Base-by-base conservation (phyloP, 2,797 vertebrate species). In the Neostethus bicornis region DNA sequence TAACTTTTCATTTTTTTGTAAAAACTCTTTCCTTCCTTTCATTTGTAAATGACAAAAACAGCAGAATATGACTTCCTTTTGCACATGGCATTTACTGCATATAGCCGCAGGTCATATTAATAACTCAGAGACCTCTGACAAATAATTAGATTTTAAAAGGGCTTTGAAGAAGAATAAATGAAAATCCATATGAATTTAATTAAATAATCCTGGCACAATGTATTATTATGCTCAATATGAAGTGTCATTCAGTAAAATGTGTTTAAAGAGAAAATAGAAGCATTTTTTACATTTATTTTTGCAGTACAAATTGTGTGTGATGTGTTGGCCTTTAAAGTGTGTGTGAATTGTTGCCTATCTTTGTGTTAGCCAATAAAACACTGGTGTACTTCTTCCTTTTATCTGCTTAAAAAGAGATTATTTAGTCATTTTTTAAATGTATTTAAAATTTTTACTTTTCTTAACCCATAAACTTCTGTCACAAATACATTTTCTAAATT, bases 101-200 rank as follows among this genome's bases (percentile, higher is more conserved):
- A 48, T 54, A 50, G 54, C 41, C 55, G 52, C 34, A 59, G 43
- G 62, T 67, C 51, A 64, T 52, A 76, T 68, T 70, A 68, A 80
- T 79, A 67, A 73, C 35, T 79, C 45, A 47, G 61, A 57, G 70
- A 74, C 74, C 73, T 58, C 9, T 37, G 61, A 34, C 5, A 34
- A 70, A 61, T 52, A 75, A 74, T 51, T 60, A 41, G 26, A 52
- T 72, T 61, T 75, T 66, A 73, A 77, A 45, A 62, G 32, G 34
- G n/a, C 32, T 32, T 43, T 41, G 51, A 57, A 54, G 42, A 58
- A 43, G 61, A 75, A 74, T 59, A 53, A 62, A 61, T 54, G 68
- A 61, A 49, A 1, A 29, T 68, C 79, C 57, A 69, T 53, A 52
- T 61, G 67, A 68, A 61, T 71, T 35, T 51, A 65, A n/a, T n/a